Evolutionary conservation across 35 echinoderm and acorn worm species (phyloP), one percentile per base, ranked within the genome.

Genomic region (Acanthaster planci): DNA sequence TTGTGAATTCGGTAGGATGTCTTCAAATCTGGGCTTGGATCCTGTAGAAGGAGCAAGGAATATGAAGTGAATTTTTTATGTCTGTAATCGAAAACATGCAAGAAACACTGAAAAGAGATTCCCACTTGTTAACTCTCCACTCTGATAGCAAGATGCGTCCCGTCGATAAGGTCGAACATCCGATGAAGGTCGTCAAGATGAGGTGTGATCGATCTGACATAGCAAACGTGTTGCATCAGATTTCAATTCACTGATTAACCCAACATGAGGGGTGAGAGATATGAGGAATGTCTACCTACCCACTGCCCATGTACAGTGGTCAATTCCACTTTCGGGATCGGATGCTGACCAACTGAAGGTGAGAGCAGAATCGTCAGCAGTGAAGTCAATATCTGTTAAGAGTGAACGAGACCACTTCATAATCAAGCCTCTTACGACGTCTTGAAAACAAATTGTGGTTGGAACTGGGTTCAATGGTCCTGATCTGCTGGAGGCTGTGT

Each of bases 261-360:
- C n/a, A n/a, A n/a, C n/a, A n/a, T n/a, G n/a, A n/a, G n/a, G n/a
- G n/a, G n/a, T n/a, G 57, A 21, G 18, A 22, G 18, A 22, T 31
- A 44, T n/a, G n/a, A n/a, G n/a, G n/a, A n/a, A n/a, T n/a, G n/a
- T n/a, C n/a, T n/a, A 76, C 67, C 44, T 76, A 86, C 84, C 84
- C n/a, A 86, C 75, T 68, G 84, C 84, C 84, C 84, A 86, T 76
- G 39, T 39, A 77, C 84, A 86, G 57, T 75, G 51, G 34, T 86
- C 29, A 1, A 86, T 76, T 37, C 84, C 84, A 77, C 84, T 86
- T 27, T 86, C 57, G 16, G 59, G 37, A 50, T 86, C 84, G 23
- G 38, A 50, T 31, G 38, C 84, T 1, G 55, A 67, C 84, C 84
- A 86, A 19, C 57, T 86, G 31, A 86, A 39, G 19, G 21, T 29